These are phyloP conservation scores for Probosciger aterrimus DNA, from an alignment of 2,113 vertebrate species.

Conservation along the genomic window DNA sequence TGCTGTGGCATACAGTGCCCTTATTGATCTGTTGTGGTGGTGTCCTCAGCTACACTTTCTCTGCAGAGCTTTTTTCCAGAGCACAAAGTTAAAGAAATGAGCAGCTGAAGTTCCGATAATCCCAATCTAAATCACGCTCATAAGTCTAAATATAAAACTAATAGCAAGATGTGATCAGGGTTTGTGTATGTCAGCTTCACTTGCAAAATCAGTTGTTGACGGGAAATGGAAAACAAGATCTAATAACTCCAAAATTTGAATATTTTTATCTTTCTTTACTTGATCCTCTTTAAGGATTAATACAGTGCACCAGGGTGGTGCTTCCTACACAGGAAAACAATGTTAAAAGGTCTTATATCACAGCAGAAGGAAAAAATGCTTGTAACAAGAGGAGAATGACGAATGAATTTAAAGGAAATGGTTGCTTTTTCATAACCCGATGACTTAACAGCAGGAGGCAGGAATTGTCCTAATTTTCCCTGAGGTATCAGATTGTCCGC, in stretches of 20 bases:
- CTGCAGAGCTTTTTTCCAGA: background rate
- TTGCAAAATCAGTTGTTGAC: slow-evolving; percentile 33
- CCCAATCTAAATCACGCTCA: background rate
- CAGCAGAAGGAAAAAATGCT: background rate
- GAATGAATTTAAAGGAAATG: background rate
- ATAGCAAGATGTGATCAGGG: background rate
- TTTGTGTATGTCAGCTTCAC: slow-evolving; percentile 16
- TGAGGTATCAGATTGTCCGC: background rate
- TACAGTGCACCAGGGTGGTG: background rate
- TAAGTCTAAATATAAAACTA: slow-evolving; percentile 25
- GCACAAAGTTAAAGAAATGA: background rate
- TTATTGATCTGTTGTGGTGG: background rate
- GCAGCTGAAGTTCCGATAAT: slow-evolving; percentile 33
- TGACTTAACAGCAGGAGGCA: background rate
- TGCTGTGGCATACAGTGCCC: background rate
- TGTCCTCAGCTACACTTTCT: background rate
- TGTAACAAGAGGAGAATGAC: background rate
- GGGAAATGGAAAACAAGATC: slow-evolving; percentile 33
- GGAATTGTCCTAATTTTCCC: background rate
- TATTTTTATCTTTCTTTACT: background rate
- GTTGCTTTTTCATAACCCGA: background rate
- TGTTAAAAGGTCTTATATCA: background rate
- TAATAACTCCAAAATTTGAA: background rate
- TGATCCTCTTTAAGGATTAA: slow-evolving; percentile 51
- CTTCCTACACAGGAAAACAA: background rate